A percentile compares a stretch with the other conserved stretches of the same genome.
Evolutionary conservation across 2,113 vertebrate genomes (phyloP).

Genomic region (Philantomba maxwellii): DNA sequence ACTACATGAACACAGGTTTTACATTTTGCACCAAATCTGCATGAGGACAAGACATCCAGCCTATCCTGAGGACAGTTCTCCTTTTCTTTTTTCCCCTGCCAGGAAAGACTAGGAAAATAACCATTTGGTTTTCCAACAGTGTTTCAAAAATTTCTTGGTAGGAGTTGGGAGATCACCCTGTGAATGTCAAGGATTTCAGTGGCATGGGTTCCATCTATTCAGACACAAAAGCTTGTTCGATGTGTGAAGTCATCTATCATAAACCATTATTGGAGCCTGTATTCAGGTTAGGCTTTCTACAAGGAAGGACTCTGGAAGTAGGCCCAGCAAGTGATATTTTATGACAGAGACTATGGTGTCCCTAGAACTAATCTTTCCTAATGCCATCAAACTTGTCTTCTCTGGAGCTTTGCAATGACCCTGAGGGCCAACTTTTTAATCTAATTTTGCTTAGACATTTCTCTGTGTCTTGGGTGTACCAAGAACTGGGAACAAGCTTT

Average conservation of each 20-base stretch:
- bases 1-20: not conserved
- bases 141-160: not conserved
- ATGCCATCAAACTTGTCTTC: slow-evolving; percentile 39
- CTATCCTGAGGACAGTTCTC: not conserved
- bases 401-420: slow-evolving; percentile 25
- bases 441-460: slow-evolving; percentile 20
- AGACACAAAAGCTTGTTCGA: not conserved
- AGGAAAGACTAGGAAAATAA: not conserved
- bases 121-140: not conserved
- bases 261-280: not conserved
- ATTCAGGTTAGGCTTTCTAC: not conserved
- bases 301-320: slow-evolving; percentile 1
- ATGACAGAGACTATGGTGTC: slow-evolving; percentile 21
- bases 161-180: not conserved
- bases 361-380: slow-evolving; percentile 41
- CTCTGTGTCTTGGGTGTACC: slow-evolving; percentile 6
- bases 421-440: slow-evolving; percentile 28
- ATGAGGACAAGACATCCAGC: not conserved
- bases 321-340: slow-evolving; percentile 34
- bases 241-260: not conserved
- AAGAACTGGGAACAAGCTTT: slow-evolving; percentile 15
- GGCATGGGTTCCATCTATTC: not conserved
- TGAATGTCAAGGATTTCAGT: slow-evolving; percentile 11
- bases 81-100: not conserved
- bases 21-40: not conserved